These are phyloP conservation scores for Rhopalosiphum nymphaeae DNA, from an alignment of 2,888 invertebrate genomes.

Conservation along the genomic window DNA sequence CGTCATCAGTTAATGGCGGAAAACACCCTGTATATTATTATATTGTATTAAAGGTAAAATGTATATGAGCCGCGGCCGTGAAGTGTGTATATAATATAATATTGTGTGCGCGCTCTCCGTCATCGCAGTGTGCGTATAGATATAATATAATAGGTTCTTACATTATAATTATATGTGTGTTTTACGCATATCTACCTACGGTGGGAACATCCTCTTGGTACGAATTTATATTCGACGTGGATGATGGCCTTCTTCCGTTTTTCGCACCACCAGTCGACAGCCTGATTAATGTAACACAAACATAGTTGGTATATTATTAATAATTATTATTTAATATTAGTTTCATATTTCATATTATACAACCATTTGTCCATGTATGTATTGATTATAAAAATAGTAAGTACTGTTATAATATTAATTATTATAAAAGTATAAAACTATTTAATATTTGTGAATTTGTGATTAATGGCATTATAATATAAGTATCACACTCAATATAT, in stretches of 20 bases:
- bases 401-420: neutral
- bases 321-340: too few relatives aligned
- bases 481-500: too few relatives aligned
- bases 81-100: neutral
- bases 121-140: neutral
- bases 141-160: neutral
- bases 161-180: neutral
- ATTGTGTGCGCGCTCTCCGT: neutral
- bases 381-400: too few relatives aligned
- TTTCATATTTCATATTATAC: too few relatives aligned
- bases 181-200: neutral
- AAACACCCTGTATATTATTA: neutral
- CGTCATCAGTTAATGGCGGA: neutral
- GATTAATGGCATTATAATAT: too few relatives aligned
- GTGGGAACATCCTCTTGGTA: slow-evolving; percentile 37
- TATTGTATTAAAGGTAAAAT: neutral
- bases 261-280: neutral
- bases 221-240: slow-evolving; percentile 39
- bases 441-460: too few relatives aligned
- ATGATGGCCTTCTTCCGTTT: slow-evolving; percentile 25
- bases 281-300: neutral
- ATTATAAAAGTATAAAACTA: too few relatives aligned
- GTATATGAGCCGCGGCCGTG: neutral
- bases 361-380: too few relatives aligned
- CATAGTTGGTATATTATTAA: neutral